Conservation (phyloP, 2,797 vertebrate species). For the Tinamus major region DNA sequence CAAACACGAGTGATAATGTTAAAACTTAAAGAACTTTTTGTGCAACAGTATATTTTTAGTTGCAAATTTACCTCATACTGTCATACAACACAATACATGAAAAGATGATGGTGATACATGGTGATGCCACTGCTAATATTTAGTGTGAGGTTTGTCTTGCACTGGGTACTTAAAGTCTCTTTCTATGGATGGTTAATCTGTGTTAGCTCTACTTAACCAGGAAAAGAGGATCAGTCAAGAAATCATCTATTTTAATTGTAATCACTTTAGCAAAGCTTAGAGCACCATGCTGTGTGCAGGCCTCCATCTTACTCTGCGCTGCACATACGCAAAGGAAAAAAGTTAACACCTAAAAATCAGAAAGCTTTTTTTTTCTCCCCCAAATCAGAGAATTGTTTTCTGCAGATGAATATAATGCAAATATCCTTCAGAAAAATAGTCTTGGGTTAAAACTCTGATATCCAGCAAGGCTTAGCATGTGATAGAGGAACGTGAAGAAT, state of each 20-base stretch:
- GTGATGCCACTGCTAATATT: neutral
- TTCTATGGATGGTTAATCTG: slow-evolving; percentile 22
- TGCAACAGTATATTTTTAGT: neutral
- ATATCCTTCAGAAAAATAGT: neutral
- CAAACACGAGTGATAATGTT: neutral
- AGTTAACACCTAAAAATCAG: neutral
- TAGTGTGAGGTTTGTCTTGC: neutral
- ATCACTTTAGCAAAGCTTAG: slow-evolving; percentile 32
- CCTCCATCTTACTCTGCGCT: neutral
- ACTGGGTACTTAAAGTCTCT: neutral
- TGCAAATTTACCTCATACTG: neutral
- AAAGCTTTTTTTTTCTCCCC: neutral
- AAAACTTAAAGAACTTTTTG: neutral
- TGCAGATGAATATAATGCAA: neutral
- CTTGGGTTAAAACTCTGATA: neutral
- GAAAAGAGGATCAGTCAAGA: slow-evolving; percentile 41
- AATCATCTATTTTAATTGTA: slow-evolving; percentile 14
- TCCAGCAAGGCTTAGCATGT: neutral
- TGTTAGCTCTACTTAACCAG: slow-evolving; percentile 22
- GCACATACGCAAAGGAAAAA: neutral
- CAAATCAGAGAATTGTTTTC: neutral
- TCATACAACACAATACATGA: neutral
- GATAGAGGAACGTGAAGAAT: too few relatives aligned
- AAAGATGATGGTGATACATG: neutral
- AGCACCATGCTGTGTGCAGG: neutral